Base-by-base conservation (phyloP, 1,140 invertebrate genomes). In the Heterodera carotae region DNA sequence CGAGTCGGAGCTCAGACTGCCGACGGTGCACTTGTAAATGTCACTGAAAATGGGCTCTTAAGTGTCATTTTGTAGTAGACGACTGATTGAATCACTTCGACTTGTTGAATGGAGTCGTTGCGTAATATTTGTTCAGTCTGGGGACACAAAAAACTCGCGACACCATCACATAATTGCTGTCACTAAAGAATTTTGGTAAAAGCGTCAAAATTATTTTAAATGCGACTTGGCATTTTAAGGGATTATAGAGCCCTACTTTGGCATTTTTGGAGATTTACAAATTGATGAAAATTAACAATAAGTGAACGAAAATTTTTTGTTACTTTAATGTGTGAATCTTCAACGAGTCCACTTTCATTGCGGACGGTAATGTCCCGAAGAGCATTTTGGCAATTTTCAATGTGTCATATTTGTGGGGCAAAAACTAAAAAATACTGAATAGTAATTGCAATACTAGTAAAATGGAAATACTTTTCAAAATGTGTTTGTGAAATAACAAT, bases 241-340 rank as follows among this genome's bases (percentile, higher is more conserved):
- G n/a, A n/a, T n/a, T n/a, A n/a, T n/a, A n/a, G n/a, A n/a, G n/a
- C n/a, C n/a, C n/a, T n/a, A n/a, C n/a, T n/a, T n/a, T n/a, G n/a
- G n/a, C n/a, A n/a, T n/a, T n/a, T n/a, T n/a, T n/a, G n/a, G n/a
- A 39, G 39, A 2, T 39, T 39, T 39, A 1, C 39, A 8, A 39
- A 39, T 39, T 39, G n/a, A n/a, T 39, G 39, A 39, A 39, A 80
- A 53, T 34, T 5, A n/a, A n/a, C n/a, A n/a, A n/a, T n/a, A n/a
- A n/a, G n/a, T n/a, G n/a, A n/a, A n/a, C n/a, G n/a, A n/a, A n/a
- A n/a, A n/a, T n/a, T n/a, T n/a, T n/a, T 59, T 10, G 12, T 34
- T 74, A 80, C 75, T 31, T 43, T 2, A 78, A 39, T 18, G 80
- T 81, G 74, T 81, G 80, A 39, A 81, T 82, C 71, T 81, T 81